Evolutionary conservation across 1,140 invertebrate genomes (phyloP).

Genomic region (Nasonia vitripennis): DNA sequence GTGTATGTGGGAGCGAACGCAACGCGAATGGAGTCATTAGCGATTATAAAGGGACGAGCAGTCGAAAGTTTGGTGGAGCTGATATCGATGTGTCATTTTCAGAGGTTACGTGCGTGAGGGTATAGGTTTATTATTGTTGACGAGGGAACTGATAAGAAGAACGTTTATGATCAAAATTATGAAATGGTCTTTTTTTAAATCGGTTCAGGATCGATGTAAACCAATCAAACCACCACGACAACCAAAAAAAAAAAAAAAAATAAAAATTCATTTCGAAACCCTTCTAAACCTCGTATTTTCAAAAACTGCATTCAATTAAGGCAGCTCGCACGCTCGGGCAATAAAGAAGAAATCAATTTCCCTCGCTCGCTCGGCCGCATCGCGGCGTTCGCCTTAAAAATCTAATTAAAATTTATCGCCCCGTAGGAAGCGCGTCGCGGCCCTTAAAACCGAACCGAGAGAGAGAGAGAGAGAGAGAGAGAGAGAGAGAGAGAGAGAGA

Average conservation of each 20-base stretch:
- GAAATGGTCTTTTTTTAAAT: too few species aligned
- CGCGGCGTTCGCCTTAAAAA: background rate
- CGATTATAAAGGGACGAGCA: slow-evolving; percentile 17
- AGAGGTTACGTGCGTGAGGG: background rate
- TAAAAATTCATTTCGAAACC: background rate
- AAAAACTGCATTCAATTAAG: background rate
- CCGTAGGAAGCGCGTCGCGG: background rate
- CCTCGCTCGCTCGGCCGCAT: too few species aligned
- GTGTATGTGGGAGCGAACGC: background rate
- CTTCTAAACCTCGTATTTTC: background rate
- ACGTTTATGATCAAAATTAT: too few species aligned
- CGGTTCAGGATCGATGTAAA: too few species aligned
- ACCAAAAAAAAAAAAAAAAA: too few species aligned
- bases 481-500: too few species aligned
- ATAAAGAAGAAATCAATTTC: slow-evolving; percentile 33
- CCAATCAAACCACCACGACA: too few species aligned
- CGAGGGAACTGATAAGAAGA: too few species aligned
- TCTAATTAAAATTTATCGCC: slow-evolving; percentile 35
- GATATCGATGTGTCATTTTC: slow-evolving; percentile 15
- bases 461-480: too few species aligned
- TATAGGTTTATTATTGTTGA: too few species aligned
- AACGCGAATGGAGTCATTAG: slow-evolving; percentile 2
- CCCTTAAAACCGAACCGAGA: background rate
- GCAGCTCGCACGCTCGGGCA: background rate
- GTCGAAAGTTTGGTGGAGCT: background rate